Evolutionary conservation across 2,888 invertebrate species (phyloP).

Genomic region (Apamea monoglypha): DNA sequence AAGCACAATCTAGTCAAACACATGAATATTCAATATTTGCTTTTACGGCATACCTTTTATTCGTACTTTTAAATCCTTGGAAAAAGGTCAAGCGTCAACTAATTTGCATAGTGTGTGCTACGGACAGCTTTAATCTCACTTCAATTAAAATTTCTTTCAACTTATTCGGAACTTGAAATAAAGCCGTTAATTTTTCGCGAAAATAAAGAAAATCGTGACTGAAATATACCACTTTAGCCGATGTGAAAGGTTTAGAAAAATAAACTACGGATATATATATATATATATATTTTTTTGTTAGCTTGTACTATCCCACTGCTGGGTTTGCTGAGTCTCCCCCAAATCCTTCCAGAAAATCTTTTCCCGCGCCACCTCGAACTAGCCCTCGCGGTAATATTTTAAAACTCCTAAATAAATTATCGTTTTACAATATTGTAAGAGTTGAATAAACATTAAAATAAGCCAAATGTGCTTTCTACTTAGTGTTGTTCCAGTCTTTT

Average conservation of each 20-base stretch:
- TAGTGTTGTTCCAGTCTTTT: background rate
- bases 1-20: constrained; percentile 48
- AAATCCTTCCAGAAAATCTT: too few relatives aligned
- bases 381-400: background rate
- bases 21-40: constrained; percentile 63
- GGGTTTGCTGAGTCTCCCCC: too few relatives aligned
- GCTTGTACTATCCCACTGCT: too few relatives aligned
- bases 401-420: background rate
- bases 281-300: too few relatives aligned
- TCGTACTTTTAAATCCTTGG: constrained; percentile 55
- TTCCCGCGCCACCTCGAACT: too few relatives aligned
- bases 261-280: background rate
- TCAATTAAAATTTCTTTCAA: constrained; percentile 59
- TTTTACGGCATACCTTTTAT: constrained; percentile 57
- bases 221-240: constrained; percentile 1
- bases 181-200: constrained; percentile 37
- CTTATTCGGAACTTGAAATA: constrained; percentile 45
- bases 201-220: constrained; percentile 36
- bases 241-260: background rate
- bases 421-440: background rate
- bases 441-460: background rate
- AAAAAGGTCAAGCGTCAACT: constrained; percentile 58
- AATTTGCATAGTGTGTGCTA: constrained; percentile 65
- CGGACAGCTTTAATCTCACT: constrained; percentile 64
- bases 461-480: background rate